Evolutionary conservation across 1,140 invertebrate species (phyloP).

Genomic region (Solenopsis fugax): DNA sequence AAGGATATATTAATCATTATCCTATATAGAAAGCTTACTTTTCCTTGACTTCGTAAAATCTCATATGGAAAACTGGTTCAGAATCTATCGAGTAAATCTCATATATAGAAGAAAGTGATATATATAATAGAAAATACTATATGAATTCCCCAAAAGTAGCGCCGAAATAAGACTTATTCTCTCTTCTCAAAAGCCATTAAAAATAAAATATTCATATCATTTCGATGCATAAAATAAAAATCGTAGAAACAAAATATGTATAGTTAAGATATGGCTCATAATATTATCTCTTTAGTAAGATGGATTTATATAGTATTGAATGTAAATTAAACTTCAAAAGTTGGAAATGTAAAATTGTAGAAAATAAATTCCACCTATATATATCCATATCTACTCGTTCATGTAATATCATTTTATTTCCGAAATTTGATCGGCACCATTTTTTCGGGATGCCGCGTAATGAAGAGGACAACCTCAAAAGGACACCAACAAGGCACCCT

Average conservation of each 20-base stretch:
- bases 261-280: not conserved
- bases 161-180: not conserved
- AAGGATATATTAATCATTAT: slow-evolving; percentile 9
- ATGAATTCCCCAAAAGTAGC: not conserved
- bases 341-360: not conserved
- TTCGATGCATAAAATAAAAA: not conserved
- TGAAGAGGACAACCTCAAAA: slow-evolving; percentile 31
- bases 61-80: not conserved
- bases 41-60: slow-evolving; percentile 20
- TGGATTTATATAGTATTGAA: not conserved
- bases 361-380: slow-evolving; percentile 7
- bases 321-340: not conserved
- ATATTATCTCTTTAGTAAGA: not conserved
- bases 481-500: not conserved
- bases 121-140: not conserved
- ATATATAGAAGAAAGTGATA: not conserved
- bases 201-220: slow-evolving; percentile 16
- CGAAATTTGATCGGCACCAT: not conserved
- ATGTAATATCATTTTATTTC: not conserved
- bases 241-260: not conserved
- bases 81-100: not conserved
- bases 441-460: slow-evolving; percentile 2
- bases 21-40: slow-evolving; percentile 5
- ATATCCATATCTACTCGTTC: not conserved
- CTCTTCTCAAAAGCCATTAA: not conserved